Evolutionary conservation across 2,797 vertebrate genomes (phyloP).

Genomic region (Melanotaenia trifasciata): DNA sequence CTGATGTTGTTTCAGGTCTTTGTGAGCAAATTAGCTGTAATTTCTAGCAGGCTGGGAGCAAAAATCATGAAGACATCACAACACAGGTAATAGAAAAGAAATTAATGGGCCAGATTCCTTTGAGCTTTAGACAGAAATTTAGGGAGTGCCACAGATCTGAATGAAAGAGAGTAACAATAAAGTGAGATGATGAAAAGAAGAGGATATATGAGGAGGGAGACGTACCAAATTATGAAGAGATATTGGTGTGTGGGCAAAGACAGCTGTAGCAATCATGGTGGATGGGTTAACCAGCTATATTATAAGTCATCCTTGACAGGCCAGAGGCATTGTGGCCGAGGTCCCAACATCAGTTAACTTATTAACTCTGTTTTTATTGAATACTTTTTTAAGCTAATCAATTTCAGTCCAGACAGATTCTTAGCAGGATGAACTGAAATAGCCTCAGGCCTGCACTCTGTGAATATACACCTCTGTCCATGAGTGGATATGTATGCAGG

Average conservation of each 20-base stretch:
- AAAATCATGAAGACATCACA: neutral
- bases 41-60: neutral
- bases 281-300: constrained; percentile 25
- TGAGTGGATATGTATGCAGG: constrained; percentile 65
- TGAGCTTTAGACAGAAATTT: neutral
- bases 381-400: constrained; percentile 38
- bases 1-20: neutral
- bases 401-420: constrained; percentile 40
- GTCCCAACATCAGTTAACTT: constrained; percentile 30
- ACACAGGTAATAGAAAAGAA: neutral
- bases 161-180: neutral
- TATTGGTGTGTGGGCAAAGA: constrained; percentile 6
- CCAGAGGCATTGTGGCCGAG: constrained; percentile 2
- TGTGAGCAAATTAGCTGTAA: neutral
- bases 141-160: neutral
- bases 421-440: constrained; percentile 43
- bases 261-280: neutral
- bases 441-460: constrained; percentile 49
- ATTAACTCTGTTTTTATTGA: constrained; percentile 50
- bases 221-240: constrained; percentile 19
- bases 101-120: neutral
- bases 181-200: constrained; percentile 17
- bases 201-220: neutral
- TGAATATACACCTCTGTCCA: constrained; percentile 52
- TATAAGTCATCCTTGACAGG: constrained; percentile 7